These are phyloP conservation scores for Apodemus agrarius DNA, from an alignment of 2,797 vertebrate genomes.

Conservation along the genomic window DNA sequence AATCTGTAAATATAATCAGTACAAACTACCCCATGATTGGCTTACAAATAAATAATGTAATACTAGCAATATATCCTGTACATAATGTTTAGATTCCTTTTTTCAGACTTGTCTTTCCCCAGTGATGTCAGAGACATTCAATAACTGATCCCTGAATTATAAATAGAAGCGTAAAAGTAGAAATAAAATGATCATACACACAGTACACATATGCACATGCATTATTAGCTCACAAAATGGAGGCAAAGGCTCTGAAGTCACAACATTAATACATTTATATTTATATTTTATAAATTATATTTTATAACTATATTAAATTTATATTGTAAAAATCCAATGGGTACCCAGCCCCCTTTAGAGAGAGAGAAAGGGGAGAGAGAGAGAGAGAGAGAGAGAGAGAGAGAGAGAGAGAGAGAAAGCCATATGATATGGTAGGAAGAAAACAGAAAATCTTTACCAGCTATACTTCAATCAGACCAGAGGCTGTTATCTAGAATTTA, in stretches of 20 bases:
- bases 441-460: neutral
- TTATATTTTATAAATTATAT: neutral
- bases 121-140: neutral
- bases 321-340: neutral
- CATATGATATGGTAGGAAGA: neutral
- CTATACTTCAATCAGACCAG: neutral
- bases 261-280: constrained; percentile 1
- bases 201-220: neutral
- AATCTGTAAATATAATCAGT: constrained; percentile 7
- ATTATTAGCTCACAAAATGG: neutral
- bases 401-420: too few relatives aligned
- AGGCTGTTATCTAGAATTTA: neutral
- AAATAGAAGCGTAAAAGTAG: neutral
- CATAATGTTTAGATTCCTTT: neutral
- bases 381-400: too few relatives aligned
- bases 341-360: fast-evolving
- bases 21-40: neutral
- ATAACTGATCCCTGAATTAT: neutral
- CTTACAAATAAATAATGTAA: neutral
- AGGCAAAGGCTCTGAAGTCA: neutral
- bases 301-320: neutral
- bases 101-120: neutral
- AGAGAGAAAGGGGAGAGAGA: too few relatives aligned
- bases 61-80: neutral
- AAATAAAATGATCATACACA: neutral